These are phyloP conservation scores for Sussaba pulchella DNA, from an alignment of 2,888 invertebrate species.

Conservation along the genomic window DNA sequence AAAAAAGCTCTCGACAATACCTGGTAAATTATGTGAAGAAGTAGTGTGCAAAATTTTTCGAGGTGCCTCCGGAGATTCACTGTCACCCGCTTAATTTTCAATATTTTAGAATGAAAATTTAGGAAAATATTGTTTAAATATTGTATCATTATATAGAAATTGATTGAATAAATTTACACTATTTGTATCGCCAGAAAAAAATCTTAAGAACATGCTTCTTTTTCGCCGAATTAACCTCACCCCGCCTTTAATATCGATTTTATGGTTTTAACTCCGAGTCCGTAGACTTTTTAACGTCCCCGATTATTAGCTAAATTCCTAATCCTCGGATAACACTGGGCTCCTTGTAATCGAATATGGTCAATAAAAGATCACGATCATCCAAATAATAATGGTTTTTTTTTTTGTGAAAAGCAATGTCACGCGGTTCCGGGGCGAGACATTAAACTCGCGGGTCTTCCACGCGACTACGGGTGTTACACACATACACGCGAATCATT, in stretches of 20 bases:
- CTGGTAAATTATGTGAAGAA: too few relatives aligned
- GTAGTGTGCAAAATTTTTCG: too few relatives aligned
- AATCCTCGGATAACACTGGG: neutral
- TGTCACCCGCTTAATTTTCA: too few relatives aligned
- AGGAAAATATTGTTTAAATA: too few relatives aligned
- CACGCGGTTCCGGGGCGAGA: neutral
- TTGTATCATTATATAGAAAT: too few relatives aligned
- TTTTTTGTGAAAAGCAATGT: neutral
- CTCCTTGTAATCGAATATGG: constrained; percentile 16
- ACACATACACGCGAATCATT: constrained; percentile 10
- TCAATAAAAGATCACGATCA: neutral
- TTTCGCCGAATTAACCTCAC: too few relatives aligned
- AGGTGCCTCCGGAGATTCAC: too few relatives aligned
- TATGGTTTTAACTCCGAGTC: constrained; percentile 8
- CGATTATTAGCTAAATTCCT: constrained; percentile 9
- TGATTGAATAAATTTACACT: too few relatives aligned
- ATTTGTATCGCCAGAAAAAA: too few relatives aligned
- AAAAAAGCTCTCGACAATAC: too few relatives aligned
- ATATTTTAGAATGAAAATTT: too few relatives aligned
- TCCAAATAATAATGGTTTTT: neutral
- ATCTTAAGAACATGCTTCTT: too few relatives aligned
- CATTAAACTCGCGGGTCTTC: constrained; percentile 15
- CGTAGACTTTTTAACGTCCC: constrained; percentile 36
- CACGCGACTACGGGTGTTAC: constrained; percentile 5
- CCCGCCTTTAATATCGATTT: constrained; percentile 11